Percentiles rank a stretch among this genome's conserved stretches.
phyloP scores from a whole-genome alignment of 2,888 invertebrate species.

The Lottia gigantea region DNA sequence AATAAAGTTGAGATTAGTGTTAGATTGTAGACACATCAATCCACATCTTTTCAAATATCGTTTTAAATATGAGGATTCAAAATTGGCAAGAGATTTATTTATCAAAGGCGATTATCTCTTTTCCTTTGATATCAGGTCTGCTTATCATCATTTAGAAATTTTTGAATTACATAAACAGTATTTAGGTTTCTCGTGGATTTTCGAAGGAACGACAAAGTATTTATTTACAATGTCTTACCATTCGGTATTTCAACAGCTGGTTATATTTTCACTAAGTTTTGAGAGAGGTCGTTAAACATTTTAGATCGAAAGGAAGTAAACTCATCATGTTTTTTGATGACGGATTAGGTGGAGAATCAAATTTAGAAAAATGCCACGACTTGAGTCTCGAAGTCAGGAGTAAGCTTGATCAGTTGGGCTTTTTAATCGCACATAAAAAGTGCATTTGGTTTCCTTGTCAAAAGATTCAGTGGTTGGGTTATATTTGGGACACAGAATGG shows the following conservation, averaged over 20 bases:
- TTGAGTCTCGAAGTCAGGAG: not conserved
- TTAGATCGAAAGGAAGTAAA: not conserved
- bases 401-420: not conserved
- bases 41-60: not conserved
- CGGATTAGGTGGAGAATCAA: not conserved
- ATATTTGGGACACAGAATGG: not conserved
- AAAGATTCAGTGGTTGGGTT: not conserved
- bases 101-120: not conserved
- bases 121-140: not conserved
- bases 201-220: not conserved
- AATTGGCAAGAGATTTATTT: not conserved
- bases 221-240: not conserved
- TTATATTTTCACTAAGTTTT: not conserved
- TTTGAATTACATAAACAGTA: not conserved
- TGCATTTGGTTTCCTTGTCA: not conserved
- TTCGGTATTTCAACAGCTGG: not conserved
- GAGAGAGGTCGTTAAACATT: not conserved
- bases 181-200: not conserved
- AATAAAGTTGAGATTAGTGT: not conserved
- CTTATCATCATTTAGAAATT: conserved; percentile 4
- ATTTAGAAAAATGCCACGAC: conserved; percentile 10
- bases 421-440: not conserved
- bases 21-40: conserved; percentile 8
- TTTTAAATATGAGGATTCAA: not conserved
- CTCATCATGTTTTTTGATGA: not conserved